Base-by-base conservation (phyloP, 35 echinoderm and acorn worm genomes). In the Lytechinus variegatus region DNA sequence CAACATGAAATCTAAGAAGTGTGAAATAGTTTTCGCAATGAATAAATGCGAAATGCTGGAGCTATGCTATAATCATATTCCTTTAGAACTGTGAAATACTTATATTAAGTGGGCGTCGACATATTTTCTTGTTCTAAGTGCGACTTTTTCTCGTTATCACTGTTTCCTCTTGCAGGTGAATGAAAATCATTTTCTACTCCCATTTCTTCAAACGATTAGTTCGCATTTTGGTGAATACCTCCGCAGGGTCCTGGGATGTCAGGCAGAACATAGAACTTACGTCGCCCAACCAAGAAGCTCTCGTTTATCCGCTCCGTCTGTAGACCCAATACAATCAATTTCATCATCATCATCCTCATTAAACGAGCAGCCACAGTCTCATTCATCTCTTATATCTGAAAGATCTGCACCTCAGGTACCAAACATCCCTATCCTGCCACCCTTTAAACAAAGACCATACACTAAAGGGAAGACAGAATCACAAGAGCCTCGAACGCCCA, bases 171-270 rank as follows among this genome's bases (percentile, higher is more conserved):
- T 79, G 66, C 19, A 79, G 66, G 21, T 79, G n/a, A 5, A n/a
- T n/a, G 66, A 79, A 79, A 79, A 7, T 79, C 66, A 19, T 24
- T 79, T 90, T 12, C 11, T 90, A 52, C 9, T 90, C 28, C 88
- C 88, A 54, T 90, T 90, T 90, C 27, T 90, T 29, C 33, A 28
- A 52, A 54, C 10, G 29, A 19, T 90, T 12, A 44, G 88, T 21
- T 90, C 88, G 16, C 88, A 90, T 44, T 90, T 90, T 33, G 88
- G 88, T 54, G 11, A 52, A 14, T 90, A 90, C 88, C 88, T 90
- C 10, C 28, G 52, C 6, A 90, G 11, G 88, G 88, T 90, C 52
- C 28, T 90, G 28, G 29, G 88, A 90, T 90, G 88, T 54, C 88
- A 90, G 16, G 88, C 88, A 10, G 28, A 44, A 52, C 88, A 90